Percentiles rank a stretch among this genome's conserved stretches.
Conservation (phyloP, 2,797 vertebrate genomes). For the Chelidonichthys spinosus region DNA sequence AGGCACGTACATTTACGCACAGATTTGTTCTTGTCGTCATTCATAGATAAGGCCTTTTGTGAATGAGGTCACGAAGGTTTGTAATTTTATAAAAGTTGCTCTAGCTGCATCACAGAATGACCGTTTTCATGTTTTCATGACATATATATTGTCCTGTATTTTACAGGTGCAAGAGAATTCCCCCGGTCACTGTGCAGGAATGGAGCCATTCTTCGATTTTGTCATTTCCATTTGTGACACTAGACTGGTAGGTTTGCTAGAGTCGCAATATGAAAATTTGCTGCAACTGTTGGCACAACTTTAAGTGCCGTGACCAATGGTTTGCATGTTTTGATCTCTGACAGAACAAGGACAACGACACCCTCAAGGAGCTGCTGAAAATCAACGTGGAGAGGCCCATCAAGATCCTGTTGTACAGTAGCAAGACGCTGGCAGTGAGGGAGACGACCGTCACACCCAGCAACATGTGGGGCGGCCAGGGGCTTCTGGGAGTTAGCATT, state of each 20-base stretch:
- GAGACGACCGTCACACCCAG: slow-evolving; percentile 94
- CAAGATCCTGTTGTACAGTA: slow-evolving; percentile 95
- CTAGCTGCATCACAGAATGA: background rate
- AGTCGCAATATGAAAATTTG: background rate
- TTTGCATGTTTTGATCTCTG: slow-evolving; percentile 3
- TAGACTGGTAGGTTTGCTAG: slow-evolving; percentile 88
- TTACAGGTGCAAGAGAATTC: slow-evolving; percentile 96
- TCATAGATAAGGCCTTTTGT: background rate
- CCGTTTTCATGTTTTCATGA: background rate
- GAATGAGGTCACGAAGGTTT: background rate
- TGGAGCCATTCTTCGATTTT: slow-evolving; percentile 99
- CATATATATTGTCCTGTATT: background rate
- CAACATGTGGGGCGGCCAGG: slow-evolving; percentile 96
- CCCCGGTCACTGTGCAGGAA: slow-evolving; percentile 91
- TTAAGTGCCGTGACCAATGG: background rate
- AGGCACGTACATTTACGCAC: no score
- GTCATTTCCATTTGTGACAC: slow-evolving; percentile 95
- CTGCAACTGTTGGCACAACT: background rate
- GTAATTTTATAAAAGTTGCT: background rate
- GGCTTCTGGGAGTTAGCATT: slow-evolving; percentile 96
- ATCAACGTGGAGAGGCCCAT: slow-evolving; percentile 94
- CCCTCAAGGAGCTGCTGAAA: slow-evolving; percentile 94
- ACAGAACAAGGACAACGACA: slow-evolving; percentile 97
- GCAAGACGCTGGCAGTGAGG: slow-evolving; percentile 93
- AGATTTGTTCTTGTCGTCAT: background rate